These are phyloP conservation scores for Acleris cristana DNA, from an alignment of 2,888 invertebrate species.

Conservation along the genomic window DNA sequence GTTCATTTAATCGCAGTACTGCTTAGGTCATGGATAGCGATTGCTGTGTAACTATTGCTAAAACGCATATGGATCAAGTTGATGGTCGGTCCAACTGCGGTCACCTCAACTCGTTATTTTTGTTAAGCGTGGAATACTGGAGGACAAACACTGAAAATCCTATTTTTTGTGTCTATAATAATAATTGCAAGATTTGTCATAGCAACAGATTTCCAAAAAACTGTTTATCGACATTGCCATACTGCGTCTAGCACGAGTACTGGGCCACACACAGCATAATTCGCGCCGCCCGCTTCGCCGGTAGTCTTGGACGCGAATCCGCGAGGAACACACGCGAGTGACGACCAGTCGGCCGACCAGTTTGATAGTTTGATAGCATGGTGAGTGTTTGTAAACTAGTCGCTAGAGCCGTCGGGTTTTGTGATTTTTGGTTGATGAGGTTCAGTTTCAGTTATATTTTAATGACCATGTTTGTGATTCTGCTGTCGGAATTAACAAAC, in stretches of 20 bases:
- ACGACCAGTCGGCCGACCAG: conserved; percentile 1
- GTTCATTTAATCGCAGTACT: neutral
- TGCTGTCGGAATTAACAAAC: too few relatives aligned
- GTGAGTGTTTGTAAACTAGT: conserved; percentile 59
- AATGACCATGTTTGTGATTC: too few relatives aligned
- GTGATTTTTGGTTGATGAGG: conserved; percentile 1
- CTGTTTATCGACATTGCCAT: neutral
- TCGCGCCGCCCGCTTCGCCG: conserved; percentile 30
- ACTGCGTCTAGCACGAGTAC: conserved; percentile 14
- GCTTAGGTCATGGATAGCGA: too few relatives aligned
- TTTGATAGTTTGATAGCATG: conserved; percentile 44
- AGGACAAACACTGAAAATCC: too few relatives aligned
- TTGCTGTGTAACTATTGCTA: too few relatives aligned
- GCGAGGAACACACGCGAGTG: conserved; percentile 45
- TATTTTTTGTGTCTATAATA: too few relatives aligned
- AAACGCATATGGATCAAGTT: too few relatives aligned
- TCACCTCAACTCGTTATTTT: too few relatives aligned
- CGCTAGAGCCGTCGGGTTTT: conserved; percentile 7
- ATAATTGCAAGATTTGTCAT: too few relatives aligned
- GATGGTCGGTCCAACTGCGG: too few relatives aligned
- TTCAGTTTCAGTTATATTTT: neutral
- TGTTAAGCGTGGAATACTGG: too few relatives aligned
- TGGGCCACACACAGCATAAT: conserved; percentile 40
- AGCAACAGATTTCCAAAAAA: too few relatives aligned
- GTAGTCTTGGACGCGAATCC: conserved; percentile 25